Evolutionary conservation across 2,888 invertebrate genomes (phyloP), one percentile per base, ranked within the genome.

Genomic region (Protodeltote pygarga): DNA sequence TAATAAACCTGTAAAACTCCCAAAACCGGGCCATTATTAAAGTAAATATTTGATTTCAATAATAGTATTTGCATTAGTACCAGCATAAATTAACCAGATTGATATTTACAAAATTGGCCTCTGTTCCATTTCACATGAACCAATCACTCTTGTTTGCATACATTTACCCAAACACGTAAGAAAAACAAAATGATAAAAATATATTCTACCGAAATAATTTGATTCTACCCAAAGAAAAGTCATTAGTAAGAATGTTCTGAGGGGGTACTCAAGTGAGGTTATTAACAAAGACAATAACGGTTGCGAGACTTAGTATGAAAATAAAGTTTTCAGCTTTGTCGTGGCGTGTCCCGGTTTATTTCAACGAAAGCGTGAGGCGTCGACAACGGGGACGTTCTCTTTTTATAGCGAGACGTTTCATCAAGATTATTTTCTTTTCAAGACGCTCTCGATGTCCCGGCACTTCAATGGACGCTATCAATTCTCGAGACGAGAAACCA

Each of bases 391-490:
- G 75, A 77, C 79, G 71, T 79, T 79, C 71, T 65, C 75, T 71
- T 78, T 87, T 84, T 86, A 85, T 80, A 78, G 82, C 77, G 60
- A 71, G 81, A 82, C 81, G 77, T 89, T 86, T 81, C 83, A 87
- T 87, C 84, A 83, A 87, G 87, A 87, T 87, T 85, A 85, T 85
- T 85, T 83, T 81, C 81, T 81, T 79, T 83, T 77, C 77, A 79
- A 77, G 77, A 66, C 75, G 73, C 66, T 77, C 78, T 76, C 75
- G 77, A 79, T 76, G 71, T 60, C 63, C 68, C 71, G 61, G 58
- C 65, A 64, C 73, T 71, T 74, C 68, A 77, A 77, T 76, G 75
- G 77, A 76, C 71, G 80, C 73, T 79, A 81, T 81, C 80, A 77
- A 80, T 79, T 79, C 73, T 73, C 70, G 53, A 42, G 51, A 72